Evolutionary conservation across 2,888 invertebrate species (phyloP), one percentile per base, ranked within the genome.

Genomic region (Seira ritae): DNA sequence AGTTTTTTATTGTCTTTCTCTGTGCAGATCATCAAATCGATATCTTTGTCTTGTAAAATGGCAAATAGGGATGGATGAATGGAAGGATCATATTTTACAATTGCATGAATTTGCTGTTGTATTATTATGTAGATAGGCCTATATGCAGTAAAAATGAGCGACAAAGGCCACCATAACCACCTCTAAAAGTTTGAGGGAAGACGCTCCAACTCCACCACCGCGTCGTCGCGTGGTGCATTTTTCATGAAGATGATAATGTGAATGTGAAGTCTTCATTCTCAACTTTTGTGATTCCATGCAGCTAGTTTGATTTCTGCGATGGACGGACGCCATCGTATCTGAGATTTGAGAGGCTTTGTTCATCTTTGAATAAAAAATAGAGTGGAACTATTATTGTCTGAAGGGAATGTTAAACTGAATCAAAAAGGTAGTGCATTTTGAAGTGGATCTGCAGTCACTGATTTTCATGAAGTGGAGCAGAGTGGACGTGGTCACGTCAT

Each of bases 361-460:
- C 73, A 80, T 72, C 68, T 72, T 17, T 78, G 46, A 50, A 31
- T 62, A 3, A 31, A 31, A 31, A 31, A 31, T 31, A 31, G 31
- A 31, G 31, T 31, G 31, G 31, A 31, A 31, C 31, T 4, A 31
- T 31, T 31, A 8, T 31, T 31, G 3, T n/a, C n/a, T n/a, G n/a
- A n/a, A n/a, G 8, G 31, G 31, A 31, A 2, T 31, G 31, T 31
- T n/a, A n/a, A n/a, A n/a, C n/a, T n/a, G n/a, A n/a, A n/a, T 74
- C 80, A 80, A 80, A 79, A 80, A 80, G 80, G 60, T 42, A 67
- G 74, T 74, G 68, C 74, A 23, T 66, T 66, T 80, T 74, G 73
- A 80, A 80, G 73, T 80, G 80, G 80, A 74, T 74, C 46, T 55
- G 73, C 80, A 80, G 73, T 80, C 80, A 55, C 80, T 74, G 37